Conservation (phyloP, 1,140 invertebrate species). For the Anastatus disparis region DNA sequence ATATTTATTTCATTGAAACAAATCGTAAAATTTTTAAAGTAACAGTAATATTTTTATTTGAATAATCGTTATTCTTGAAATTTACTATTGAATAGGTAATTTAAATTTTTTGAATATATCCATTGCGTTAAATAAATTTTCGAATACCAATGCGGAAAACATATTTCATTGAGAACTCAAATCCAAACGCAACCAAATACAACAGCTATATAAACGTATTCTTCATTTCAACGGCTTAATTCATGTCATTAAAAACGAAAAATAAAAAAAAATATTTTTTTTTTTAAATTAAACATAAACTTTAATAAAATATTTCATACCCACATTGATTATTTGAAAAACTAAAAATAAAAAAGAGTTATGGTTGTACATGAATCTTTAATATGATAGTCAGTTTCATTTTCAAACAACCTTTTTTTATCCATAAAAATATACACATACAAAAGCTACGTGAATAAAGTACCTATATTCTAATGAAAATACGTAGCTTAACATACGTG, state of each 20-base stretch:
- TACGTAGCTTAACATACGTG: not conserved
- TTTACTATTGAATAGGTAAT: not conserved
- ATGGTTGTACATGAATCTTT: too few relatives aligned
- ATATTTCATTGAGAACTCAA: not conserved
- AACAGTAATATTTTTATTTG: too few relatives aligned
- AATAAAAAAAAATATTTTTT: too few relatives aligned
- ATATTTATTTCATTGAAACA: too few relatives aligned
- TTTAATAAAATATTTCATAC: too few relatives aligned
- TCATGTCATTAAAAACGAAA: slow-evolving; percentile 19
- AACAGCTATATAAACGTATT: slow-evolving; percentile 8
- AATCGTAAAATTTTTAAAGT: too few relatives aligned
- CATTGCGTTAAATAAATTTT: not conserved
- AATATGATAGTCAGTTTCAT: too few relatives aligned
- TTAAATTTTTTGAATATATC: not conserved
- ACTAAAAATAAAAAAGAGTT: too few relatives aligned
- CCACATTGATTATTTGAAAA: too few relatives aligned
- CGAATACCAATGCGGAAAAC: not conserved
- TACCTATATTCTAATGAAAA: slow-evolving; percentile 20
- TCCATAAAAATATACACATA: not conserved
- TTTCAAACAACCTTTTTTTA: too few relatives aligned
- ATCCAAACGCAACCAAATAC: not conserved
- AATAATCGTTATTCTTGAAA: not conserved
- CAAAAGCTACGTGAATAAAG: not conserved
- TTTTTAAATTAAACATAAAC: too few relatives aligned
- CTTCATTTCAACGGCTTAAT: slow-evolving; percentile 11